A percentile compares a stretch with the other conserved stretches of the same genome.
Conservation (phyloP, 2,888 invertebrate species). For the Pemphredon lugubris region DNA sequence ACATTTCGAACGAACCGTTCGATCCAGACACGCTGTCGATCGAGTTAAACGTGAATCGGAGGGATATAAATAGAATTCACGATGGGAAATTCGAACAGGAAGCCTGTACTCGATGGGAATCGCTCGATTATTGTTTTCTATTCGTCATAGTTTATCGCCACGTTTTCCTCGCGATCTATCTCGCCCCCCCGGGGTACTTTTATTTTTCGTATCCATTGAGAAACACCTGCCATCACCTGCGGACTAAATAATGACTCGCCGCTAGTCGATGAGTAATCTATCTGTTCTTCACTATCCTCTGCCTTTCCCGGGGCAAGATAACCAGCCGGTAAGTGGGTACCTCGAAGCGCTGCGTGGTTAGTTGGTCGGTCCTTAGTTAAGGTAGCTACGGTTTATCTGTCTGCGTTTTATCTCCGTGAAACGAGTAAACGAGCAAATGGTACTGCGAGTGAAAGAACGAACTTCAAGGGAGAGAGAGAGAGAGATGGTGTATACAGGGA, state of each 20-base stretch:
- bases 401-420: conserved; percentile 19
- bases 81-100: no score
- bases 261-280: conserved; percentile 3
- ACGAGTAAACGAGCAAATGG: conserved; percentile 8
- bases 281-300: conserved; percentile 7
- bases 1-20: conserved; percentile 39
- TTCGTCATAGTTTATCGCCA: conserved; percentile 25
- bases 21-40: not conserved
- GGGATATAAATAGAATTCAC: conserved; percentile 36
- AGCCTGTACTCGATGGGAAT: no score
- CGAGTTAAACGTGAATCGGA: conserved; percentile 12
- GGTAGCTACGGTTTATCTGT: conserved; percentile 5
- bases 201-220: no score
- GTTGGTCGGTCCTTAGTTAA: conserved; percentile 4
- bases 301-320: not conserved
- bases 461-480: not conserved
- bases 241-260: not conserved
- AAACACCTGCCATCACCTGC: not conserved
- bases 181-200: no score
- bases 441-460: not conserved
- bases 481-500: no score
- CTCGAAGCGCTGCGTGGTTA: not conserved
- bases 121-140: no score
- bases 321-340: conserved; percentile 3
- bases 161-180: no score